phyloP scores from a whole-genome alignment of 2,888 invertebrate species.

The Drosophila pseudotalamancana region DNA sequence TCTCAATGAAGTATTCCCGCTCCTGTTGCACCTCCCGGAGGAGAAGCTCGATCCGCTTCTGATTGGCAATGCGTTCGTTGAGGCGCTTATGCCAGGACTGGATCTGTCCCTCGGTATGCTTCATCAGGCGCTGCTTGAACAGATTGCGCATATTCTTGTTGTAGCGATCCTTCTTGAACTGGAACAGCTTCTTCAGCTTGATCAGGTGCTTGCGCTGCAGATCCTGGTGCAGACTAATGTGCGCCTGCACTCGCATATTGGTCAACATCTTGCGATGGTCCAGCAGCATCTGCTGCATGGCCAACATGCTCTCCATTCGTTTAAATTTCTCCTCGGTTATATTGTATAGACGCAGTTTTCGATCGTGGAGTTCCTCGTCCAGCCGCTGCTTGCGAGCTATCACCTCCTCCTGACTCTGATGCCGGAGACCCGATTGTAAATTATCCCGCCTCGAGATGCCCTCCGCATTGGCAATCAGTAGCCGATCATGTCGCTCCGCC shows the following conservation, averaged over 20 bases:
- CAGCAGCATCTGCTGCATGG: constrained; percentile 55
- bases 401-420: constrained; percentile 66
- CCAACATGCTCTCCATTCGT: constrained; percentile 58
- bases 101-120: constrained; percentile 65
- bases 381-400: constrained; percentile 62
- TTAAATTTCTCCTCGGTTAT: constrained; percentile 62
- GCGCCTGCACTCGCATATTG: constrained; percentile 67
- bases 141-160: constrained; percentile 67
- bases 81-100: constrained; percentile 80
- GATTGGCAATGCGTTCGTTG: constrained; percentile 72
- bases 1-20: constrained; percentile 65
- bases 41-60: constrained; percentile 58
- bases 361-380: constrained; percentile 53
- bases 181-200: constrained; percentile 80
- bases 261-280: constrained; percentile 74
- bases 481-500: constrained; percentile 76
- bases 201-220: constrained; percentile 79
- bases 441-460: constrained; percentile 76
- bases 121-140: constrained; percentile 40
- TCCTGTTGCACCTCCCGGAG: constrained; percentile 45
- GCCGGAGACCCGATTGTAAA: constrained; percentile 54
- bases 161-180: constrained; percentile 78
- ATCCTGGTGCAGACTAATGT: constrained; percentile 69
- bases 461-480: constrained; percentile 81
- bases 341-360: constrained; percentile 56